Base-by-base conservation (phyloP, 30 jellyfish, hydroid and myxozoan species). In the Morbakka virulenta region DNA sequence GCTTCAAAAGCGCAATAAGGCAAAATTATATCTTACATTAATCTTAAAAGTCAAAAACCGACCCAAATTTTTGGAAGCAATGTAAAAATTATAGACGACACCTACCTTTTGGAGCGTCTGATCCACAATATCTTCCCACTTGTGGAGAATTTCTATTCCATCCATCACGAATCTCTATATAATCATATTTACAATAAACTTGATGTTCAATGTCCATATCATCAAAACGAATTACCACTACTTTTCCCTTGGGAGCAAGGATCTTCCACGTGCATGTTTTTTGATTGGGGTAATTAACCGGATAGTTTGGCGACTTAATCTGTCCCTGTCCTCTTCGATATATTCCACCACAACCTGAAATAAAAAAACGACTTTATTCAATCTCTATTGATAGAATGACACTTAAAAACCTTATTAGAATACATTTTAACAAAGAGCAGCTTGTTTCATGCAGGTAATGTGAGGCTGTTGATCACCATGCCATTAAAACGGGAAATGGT, bases 91-190 rank as follows among this genome's bases (percentile, higher is more conserved):
- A n/a, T n/a, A n/a, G n/a, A n/a, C n/a, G n/a, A n/a, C n/a, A 50
- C 81, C 29, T 52, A 85, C 98, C 98, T 64, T 51, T 79, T 12
- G 93, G 89, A 2, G 98, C 95, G 23, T 86, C 76, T 1, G 72
- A 50, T 25, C 97, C 95, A 75, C 98, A 92, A 41, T 84, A 92
- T 3, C 96, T 32, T 13, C 98, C 98, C 50, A 84, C 67, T 34
- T 70, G 93, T 9, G 95, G 95, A 11, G 98, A 79, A 14, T 63
- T 72, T 2, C 85, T 75, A 14, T 76, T 86, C 95, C 95, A 85
- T 22, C 98, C 98, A 85, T 92, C 98, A 26, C 95, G 62, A 32
- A 92, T 69, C 78, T 85, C 98, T 57, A 92, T 68, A 51, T 82
- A 92, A 76, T 92, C 98, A 31, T 84, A 84, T 51, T 92, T 92